These are phyloP conservation scores for Anagyrus pseudococci DNA, from an alignment of 2,888 invertebrate genomes.

Conservation along the genomic window DNA sequence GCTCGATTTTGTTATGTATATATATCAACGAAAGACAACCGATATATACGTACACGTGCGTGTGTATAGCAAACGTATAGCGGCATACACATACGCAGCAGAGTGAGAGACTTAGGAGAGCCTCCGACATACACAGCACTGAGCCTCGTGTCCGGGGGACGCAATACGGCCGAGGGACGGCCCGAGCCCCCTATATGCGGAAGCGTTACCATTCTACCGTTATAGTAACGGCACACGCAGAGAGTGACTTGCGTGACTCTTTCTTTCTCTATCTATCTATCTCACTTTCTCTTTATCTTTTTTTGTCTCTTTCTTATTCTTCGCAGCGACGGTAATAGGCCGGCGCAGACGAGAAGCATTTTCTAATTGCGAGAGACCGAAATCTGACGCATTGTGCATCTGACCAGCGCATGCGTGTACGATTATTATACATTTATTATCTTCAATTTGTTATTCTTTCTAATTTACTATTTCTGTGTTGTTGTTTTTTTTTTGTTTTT, in stretches of 20 bases:
- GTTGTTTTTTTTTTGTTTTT: no score
- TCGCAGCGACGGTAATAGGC: no score
- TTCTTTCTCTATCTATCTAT: neutral
- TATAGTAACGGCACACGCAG: no score
- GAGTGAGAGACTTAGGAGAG: conserved; percentile 45
- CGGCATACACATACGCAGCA: neutral
- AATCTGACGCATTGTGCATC: conserved; percentile 64
- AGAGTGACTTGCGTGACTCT: conserved; percentile 43
- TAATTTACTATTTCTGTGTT: no score
- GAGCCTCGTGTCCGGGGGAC: conserved; percentile 65
- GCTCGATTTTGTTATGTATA: no score
- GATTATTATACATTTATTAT: conserved; percentile 18
- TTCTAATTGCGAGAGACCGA: conserved; percentile 51
- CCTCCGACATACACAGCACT: conserved; percentile 62
- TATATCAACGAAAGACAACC: no score
- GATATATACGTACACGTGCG: neutral
- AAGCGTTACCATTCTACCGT: no score
- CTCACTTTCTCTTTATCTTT: no score
- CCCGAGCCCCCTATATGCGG: conserved; percentile 37
- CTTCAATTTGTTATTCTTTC: conserved; percentile 19
- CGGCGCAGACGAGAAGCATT: conserved; percentile 8
- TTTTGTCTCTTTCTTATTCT: no score
- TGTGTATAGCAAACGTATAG: neutral
- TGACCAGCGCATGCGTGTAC: conserved; percentile 59
- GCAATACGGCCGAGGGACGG: conserved; percentile 58